Conservation (phyloP, 2,888 invertebrate species). For the Polia nebulosa region DNA sequence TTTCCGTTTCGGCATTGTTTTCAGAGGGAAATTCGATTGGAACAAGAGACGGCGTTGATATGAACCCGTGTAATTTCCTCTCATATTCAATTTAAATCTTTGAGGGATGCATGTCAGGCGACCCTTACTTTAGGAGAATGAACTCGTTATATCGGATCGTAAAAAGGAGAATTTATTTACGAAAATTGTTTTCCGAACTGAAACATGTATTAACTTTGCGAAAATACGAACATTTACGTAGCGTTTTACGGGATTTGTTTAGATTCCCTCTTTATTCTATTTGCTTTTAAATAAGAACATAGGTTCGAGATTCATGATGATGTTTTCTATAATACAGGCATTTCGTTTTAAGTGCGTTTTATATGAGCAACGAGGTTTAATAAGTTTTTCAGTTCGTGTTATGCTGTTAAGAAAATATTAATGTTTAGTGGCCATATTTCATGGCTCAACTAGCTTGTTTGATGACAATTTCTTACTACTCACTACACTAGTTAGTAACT, state of each 20-base stretch:
- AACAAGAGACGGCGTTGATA: constrained; percentile 83
- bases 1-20: constrained; percentile 89
- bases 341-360: constrained; percentile 8
- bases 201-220: constrained; percentile 66
- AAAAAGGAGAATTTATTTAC: constrained; percentile 77
- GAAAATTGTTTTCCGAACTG: constrained; percentile 72
- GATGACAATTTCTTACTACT: neutral
- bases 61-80: constrained; percentile 88
- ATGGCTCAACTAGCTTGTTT: neutral
- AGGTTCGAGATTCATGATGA: constrained; percentile 14
- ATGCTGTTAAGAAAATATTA: neutral
- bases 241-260: constrained; percentile 52
- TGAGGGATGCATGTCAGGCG: constrained; percentile 80
- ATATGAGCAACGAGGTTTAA: neutral
- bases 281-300: constrained; percentile 41
- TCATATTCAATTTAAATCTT: constrained; percentile 87
- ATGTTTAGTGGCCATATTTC: neutral
- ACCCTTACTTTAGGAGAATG: constrained; percentile 72
- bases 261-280: constrained; percentile 52
- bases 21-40: constrained; percentile 86
- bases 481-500: neutral
- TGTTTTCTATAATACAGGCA: constrained; percentile 15
- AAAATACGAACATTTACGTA: constrained; percentile 50
- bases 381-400: neutral
- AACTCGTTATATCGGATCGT: constrained; percentile 74